Evolutionary conservation across 64 coral and sea anemone genomes (phyloP).

Genomic region (Hydrozoanthus tunicans): DNA sequence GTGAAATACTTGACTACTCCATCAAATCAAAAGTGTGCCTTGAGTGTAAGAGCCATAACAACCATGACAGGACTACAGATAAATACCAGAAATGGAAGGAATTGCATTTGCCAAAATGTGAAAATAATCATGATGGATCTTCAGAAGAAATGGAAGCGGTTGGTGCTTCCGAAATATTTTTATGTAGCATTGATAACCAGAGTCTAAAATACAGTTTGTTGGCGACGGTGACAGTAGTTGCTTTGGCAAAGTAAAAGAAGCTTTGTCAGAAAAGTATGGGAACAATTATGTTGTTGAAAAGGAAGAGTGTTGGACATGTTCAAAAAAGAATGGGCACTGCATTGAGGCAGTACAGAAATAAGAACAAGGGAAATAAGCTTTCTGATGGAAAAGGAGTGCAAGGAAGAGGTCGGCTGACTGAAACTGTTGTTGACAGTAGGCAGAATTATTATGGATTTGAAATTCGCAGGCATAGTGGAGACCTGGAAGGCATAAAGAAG

Average conservation of each 20-base stretch:
- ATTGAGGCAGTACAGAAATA: constrained; percentile 48
- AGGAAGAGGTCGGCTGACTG: constrained; percentile 29
- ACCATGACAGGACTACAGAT: constrained; percentile 7
- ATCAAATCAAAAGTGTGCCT: constrained; percentile 42
- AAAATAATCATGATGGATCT: constrained; percentile 23
- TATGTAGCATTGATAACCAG: not conserved
- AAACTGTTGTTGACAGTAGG: constrained; percentile 33
- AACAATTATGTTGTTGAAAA: constrained; percentile 10
- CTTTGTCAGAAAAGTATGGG: constrained; percentile 26
- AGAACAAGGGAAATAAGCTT: constrained; percentile 34
- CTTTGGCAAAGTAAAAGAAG: constrained; percentile 45
- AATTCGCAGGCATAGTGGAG: constrained; percentile 19
- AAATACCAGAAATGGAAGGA: constrained; percentile 26
- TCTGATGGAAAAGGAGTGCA: constrained; percentile 25
- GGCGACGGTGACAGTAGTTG: constrained; percentile 63
- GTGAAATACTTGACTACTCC: constrained; percentile 29
- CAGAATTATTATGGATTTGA: constrained; percentile 33
- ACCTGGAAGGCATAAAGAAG: constrained; percentile 33
- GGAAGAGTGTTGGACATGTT: constrained; percentile 61
- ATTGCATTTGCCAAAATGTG: not conserved
- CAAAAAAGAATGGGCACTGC: constrained; percentile 61
- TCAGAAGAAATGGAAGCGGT: constrained; percentile 40
- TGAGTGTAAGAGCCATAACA: constrained; percentile 38
- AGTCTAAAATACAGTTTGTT: constrained; percentile 37
- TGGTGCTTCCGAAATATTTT: constrained; percentile 12